Evolutionary conservation across 2,888 invertebrate genomes (phyloP).

Genomic region (Protonemura montana): DNA sequence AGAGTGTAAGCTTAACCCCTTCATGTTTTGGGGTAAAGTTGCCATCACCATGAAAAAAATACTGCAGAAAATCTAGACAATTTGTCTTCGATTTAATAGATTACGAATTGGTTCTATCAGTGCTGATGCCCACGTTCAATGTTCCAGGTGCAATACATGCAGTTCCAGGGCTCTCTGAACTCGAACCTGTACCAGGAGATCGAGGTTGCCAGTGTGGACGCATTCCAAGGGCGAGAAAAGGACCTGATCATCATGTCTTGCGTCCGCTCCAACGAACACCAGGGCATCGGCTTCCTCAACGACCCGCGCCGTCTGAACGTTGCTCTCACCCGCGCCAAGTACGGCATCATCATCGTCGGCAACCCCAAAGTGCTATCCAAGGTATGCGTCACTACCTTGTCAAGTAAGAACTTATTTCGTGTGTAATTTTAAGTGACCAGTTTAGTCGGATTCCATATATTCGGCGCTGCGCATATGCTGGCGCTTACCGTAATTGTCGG

Average conservation of each 20-base stretch:
- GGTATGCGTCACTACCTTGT: constrained; percentile 59
- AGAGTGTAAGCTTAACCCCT: too few species aligned
- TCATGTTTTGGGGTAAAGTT: too few species aligned
- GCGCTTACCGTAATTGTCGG: too few species aligned
- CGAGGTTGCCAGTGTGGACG: constrained; percentile 99
- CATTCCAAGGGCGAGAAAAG: constrained; percentile 98
- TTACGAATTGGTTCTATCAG: too few species aligned
- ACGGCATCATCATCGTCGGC: constrained; percentile 97
- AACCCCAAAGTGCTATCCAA: constrained; percentile 99
- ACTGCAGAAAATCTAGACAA: too few species aligned
- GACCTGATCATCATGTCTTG: constrained; percentile 99
- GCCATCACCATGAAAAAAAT: too few species aligned
- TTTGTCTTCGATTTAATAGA: too few species aligned
- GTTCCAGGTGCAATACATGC: constrained; percentile 87
- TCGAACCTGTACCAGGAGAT: constrained; percentile 97
- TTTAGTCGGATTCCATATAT: too few species aligned
- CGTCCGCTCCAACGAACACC: constrained; percentile 97
- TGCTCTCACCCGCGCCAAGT: constrained; percentile 95
- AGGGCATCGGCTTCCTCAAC: constrained; percentile 98
- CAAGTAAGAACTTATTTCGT: too few species aligned
- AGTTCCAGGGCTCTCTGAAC: constrained; percentile 96
- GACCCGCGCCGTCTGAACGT: constrained; percentile 98
- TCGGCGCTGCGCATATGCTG: too few species aligned
- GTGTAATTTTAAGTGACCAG: too few species aligned
- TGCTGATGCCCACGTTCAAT: background rate